Conservation (phyloP, 2,797 vertebrate genomes). For the Sebastes reedi region DNA sequence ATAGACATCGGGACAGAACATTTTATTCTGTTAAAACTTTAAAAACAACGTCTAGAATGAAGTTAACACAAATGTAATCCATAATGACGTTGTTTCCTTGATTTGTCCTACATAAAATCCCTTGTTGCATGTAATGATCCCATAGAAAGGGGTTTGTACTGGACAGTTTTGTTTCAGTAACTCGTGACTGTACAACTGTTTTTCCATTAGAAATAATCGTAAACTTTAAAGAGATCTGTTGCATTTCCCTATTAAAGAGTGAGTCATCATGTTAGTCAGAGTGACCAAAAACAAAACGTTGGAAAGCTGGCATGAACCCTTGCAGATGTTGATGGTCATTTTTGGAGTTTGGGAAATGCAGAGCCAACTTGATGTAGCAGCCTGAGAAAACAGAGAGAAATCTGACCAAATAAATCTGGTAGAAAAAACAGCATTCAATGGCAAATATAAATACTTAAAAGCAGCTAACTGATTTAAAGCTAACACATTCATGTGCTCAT, state of each 20-base stretch:
- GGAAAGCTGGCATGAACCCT: constrained; percentile 13
- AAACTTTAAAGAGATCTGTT: constrained; percentile 41
- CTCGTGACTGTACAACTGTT: constrained; percentile 13
- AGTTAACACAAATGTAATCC: not conserved
- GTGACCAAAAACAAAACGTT: constrained; percentile 40
- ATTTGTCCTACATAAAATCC: constrained; percentile 19
- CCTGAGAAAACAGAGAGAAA: not conserved
- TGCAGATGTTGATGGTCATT: constrained; percentile 8
- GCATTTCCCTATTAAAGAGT: constrained; percentile 28
- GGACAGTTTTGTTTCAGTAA: constrained; percentile 33
- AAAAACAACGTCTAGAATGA: not conserved
- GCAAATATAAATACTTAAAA: not conserved
- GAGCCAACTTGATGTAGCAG: not conserved
- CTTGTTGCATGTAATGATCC: constrained; percentile 7
- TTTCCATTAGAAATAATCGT: constrained; percentile 33
- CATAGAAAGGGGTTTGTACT: not conserved
- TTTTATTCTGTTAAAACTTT: not conserved
- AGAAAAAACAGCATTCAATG: not conserved
- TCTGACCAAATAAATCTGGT: not conserved
- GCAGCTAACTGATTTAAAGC: not conserved
- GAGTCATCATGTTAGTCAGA: constrained; percentile 52
- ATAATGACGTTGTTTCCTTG: not conserved
- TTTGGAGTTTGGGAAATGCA: not conserved
- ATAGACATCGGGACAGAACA: not conserved
- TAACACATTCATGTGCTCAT: not conserved